Conservation (phyloP, 2,888 invertebrate genomes). For the Pycnomerus fuliginosus region DNA sequence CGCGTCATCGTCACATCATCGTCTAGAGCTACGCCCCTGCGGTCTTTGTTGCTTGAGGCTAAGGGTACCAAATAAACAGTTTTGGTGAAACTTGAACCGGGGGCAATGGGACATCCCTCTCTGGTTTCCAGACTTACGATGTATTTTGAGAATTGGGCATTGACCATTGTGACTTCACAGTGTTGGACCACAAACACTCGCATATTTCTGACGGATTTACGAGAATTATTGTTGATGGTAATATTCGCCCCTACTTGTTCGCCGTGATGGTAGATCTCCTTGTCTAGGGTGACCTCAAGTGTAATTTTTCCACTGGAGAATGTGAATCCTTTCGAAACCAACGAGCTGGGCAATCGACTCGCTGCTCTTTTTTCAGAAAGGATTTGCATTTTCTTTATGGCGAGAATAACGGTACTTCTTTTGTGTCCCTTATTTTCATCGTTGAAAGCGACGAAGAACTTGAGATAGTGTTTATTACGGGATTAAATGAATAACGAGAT, state of each 20-base stretch:
- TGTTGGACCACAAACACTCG: conserved; percentile 85
- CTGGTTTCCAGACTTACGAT: conserved; percentile 86
- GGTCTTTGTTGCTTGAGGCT: conserved; percentile 85
- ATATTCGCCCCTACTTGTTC: conserved; percentile 84
- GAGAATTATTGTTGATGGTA: conserved; percentile 82
- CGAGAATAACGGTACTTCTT: conserved; percentile 79
- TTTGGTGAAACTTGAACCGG: conserved; percentile 86
- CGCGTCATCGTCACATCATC: conserved; percentile 89
- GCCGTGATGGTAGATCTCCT: conserved; percentile 88
- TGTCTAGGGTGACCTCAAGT: conserved; percentile 84
- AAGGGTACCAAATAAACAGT: conserved; percentile 79
- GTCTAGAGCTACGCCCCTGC: conserved; percentile 85
- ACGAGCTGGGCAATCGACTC: conserved; percentile 79
- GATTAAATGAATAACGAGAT: too few relatives aligned
- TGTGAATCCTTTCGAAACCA: conserved; percentile 89
- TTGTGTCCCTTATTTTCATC: conserved; percentile 86
- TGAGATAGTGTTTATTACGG: conserved; percentile 81
- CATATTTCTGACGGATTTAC: conserved; percentile 84
- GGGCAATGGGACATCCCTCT: conserved; percentile 91
- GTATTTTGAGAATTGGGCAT: conserved; percentile 86
- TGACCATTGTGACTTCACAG: conserved; percentile 89
- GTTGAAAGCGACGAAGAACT: conserved; percentile 78
- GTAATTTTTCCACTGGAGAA: conserved; percentile 89
- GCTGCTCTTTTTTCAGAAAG: conserved; percentile 1
- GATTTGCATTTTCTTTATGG: conserved; percentile 79